A percentile compares a stretch with the other conserved stretches of the same genome.
These are phyloP conservation scores for Ptilodon capucinus DNA, from an alignment of 2,888 invertebrate genomes.

Conservation along the genomic window DNA sequence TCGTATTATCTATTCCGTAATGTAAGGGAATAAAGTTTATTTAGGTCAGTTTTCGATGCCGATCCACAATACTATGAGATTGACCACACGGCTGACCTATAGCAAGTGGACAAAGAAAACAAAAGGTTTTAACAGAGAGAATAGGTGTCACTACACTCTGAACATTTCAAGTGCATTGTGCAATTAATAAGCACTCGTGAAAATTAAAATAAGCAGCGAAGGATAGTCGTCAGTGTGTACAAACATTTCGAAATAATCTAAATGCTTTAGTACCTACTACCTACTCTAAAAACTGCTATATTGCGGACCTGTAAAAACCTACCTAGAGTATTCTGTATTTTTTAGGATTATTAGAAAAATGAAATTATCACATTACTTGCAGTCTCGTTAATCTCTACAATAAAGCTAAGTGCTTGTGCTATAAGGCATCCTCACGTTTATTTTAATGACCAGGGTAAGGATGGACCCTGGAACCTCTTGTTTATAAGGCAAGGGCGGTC, in stretches of 20 bases:
- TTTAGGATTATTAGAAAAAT: no score
- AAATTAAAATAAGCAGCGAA: not conserved
- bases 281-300: no score
- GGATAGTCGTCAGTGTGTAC: conserved; percentile 19
- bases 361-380: no score
- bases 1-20: conserved; percentile 20
- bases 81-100: conserved; percentile 56
- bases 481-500: no score
- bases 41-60: conserved; percentile 13
- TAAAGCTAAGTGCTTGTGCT: no score
- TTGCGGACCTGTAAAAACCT: no score
- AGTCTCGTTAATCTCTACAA: no score
- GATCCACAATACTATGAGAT: conserved; percentile 36
- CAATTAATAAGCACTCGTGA: conserved; percentile 12
- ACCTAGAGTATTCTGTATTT: no score
- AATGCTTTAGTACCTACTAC: not conserved
- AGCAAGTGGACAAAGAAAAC: conserved; percentile 60
- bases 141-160: not conserved
- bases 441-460: no score
- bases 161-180: conserved; percentile 7
- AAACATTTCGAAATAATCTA: conserved; percentile 17
- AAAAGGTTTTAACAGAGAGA: conserved; percentile 15
- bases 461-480: no score
- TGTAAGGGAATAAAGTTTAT: conserved; percentile 25
- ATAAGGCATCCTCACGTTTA: no score